Conservation (phyloP, 1,140 invertebrate genomes). For the Glossosoma conforme region DNA sequence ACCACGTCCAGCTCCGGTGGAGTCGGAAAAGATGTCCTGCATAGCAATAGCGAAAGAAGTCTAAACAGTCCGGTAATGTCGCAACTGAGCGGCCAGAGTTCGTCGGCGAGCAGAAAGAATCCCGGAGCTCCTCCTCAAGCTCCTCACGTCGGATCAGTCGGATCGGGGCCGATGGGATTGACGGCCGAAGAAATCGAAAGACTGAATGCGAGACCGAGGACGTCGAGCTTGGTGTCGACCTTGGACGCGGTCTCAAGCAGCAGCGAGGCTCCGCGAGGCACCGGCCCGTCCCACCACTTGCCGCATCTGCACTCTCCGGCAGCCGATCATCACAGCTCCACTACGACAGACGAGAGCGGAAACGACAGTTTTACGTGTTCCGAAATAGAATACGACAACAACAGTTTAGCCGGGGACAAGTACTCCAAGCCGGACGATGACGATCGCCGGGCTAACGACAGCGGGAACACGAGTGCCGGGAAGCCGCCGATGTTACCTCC, state of each 20-base stretch:
- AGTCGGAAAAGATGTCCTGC: constrained; percentile 74
- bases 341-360: constrained; percentile 89
- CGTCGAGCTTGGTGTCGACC: constrained; percentile 86
- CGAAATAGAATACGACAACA: constrained; percentile 94
- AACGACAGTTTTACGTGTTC: constrained; percentile 98
- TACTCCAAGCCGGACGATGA: constrained; percentile 69
- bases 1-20: constrained; percentile 82
- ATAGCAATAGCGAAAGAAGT: constrained; percentile 85
- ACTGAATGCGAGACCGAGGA: constrained; percentile 78
- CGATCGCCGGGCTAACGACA: constrained; percentile 55
- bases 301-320: constrained; percentile 63
- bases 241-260: constrained; percentile 88
- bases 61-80: constrained; percentile 88
- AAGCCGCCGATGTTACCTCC: constrained; percentile 64
- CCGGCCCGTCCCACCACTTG: constrained; percentile 58
- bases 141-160: constrained; percentile 54
- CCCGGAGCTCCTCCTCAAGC: constrained; percentile 56
- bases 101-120: constrained; percentile 65
- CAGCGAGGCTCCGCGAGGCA: constrained; percentile 73
- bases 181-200: constrained; percentile 91
- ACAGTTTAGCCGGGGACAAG: constrained; percentile 75
- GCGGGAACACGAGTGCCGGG: constrained; percentile 48
- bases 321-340: constrained; percentile 71
- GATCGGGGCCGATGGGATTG: constrained; percentile 68
- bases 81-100: constrained; percentile 77